Evolutionary conservation across 2,797 vertebrate species (phyloP), one percentile per base, ranked within the genome.

Genomic region (Sebastes wilsoni): DNA sequence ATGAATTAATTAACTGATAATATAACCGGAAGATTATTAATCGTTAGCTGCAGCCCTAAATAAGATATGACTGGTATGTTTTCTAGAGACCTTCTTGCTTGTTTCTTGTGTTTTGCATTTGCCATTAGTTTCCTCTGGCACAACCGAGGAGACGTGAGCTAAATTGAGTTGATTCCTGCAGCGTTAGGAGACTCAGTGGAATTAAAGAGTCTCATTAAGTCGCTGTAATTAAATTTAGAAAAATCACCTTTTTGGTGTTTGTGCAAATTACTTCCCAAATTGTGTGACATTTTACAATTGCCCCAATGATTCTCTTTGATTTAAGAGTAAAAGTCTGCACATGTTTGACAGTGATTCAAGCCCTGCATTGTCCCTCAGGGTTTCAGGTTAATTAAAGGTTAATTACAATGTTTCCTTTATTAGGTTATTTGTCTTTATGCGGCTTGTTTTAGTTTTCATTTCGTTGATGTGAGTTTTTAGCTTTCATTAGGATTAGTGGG

Each of bases 151-250:
- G 32, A 67, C 25, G 14, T 46, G 8, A 65, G 64, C 55, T 75
- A 67, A 71, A 88, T 34, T 46, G n/a, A 78, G 59, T 23, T 25
- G 42, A 73, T 79, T 86, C 32, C 66, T 77, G 64, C 66, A 2
- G 66, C 66, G 71, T 73, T 46, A 61, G 27, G 36, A 75, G 66
- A 75, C 78, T 54, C 66, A 2, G 55, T 72, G 38, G 64, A 77
- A 79, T 58, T 77, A 61, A 12, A 61, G 27, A 78, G 77, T 83
- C 72, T 85, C 71, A 86, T 90, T 86, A 89, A 82, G 42, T 85
- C 3, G 28, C 66, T 84, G 72, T 90, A 89, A 91, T 89, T 91
- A 87, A 85, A 87, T 88, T 86, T 66, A 72, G 81, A 87, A 82
- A 88, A 81, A 88, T 87, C 68, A 83, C 80, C 72, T 77, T 86